Conservation (phyloP, 1,140 invertebrate genomes). For the Xylocopa sonorina region DNA sequence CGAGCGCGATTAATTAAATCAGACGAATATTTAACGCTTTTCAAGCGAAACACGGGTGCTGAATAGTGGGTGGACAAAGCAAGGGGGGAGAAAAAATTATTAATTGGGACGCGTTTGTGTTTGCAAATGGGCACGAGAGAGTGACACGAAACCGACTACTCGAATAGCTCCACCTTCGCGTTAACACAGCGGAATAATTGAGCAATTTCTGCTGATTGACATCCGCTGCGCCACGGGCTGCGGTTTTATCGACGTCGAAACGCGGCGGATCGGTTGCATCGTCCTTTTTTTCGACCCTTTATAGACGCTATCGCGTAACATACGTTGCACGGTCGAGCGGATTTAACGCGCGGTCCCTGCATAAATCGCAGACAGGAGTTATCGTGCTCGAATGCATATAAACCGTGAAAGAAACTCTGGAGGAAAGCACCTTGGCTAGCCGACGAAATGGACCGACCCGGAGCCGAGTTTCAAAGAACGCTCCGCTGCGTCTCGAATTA, state of each 20-base stretch:
- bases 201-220: not conserved
- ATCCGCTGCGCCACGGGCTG: not conserved
- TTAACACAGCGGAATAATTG: too few relatives aligned
- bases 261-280: slow-evolving; percentile 10
- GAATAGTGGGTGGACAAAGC: too few relatives aligned
- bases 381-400: slow-evolving; percentile 35
- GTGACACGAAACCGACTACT: too few relatives aligned
- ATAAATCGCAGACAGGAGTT: slow-evolving; percentile 38
- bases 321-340: slow-evolving; percentile 30
- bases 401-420: slow-evolving; percentile 9
- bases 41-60: too few relatives aligned
- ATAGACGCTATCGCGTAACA: slow-evolving; percentile 12
- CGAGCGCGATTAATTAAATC: too few relatives aligned
- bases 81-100: too few relatives aligned
- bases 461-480: not conserved
- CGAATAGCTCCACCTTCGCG: too few relatives aligned
- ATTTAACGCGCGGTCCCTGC: slow-evolving; percentile 29
- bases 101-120: too few relatives aligned
- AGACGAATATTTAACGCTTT: too few relatives aligned
- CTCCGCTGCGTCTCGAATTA: not conserved
- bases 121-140: too few relatives aligned
- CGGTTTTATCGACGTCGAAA: slow-evolving; percentile 3
- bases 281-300: not conserved
- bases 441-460: slow-evolving; percentile 8
- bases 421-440: slow-evolving; percentile 18